phyloP scores from a whole-genome alignment of 2,888 invertebrate species.

The Himalopsyche tibetana region DNA sequence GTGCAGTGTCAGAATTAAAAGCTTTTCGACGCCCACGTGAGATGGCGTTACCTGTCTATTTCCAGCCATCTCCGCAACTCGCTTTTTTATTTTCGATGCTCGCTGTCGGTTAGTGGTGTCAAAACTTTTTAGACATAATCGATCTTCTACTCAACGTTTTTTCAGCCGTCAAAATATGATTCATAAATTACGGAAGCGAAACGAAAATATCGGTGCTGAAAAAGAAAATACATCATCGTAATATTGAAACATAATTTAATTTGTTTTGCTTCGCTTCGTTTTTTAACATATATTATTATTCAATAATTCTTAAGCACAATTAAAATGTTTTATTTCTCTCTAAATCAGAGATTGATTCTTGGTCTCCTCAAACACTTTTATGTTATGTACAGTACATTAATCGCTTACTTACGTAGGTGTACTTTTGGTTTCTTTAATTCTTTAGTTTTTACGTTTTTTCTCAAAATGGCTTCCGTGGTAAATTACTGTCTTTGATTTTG shows the following conservation, averaged over 20 bases:
- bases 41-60: constrained; percentile 39
- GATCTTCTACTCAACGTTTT: constrained; percentile 32
- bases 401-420: too few relatives aligned
- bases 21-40: constrained; percentile 40
- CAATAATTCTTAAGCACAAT: not conserved
- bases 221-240: not conserved
- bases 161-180: not conserved
- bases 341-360: too few relatives aligned
- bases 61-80: constrained; percentile 9
- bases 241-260: not conserved
- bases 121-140: constrained; percentile 40
- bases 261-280: not conserved
- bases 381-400: too few relatives aligned
- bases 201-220: not conserved
- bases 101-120: constrained; percentile 35
- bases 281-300: not conserved
- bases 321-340: not conserved
- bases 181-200: not conserved
- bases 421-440: too few relatives aligned
- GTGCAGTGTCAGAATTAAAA: constrained; percentile 42
- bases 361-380: too few relatives aligned
- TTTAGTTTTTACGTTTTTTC: too few relatives aligned
- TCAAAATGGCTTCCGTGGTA: too few relatives aligned
- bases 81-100: constrained; percentile 24
- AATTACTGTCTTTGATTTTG: too few relatives aligned